Evolutionary conservation across 2,113 vertebrate species (phyloP), one percentile per base, ranked within the genome.

Genomic region (Larimichthys polyactis): DNA sequence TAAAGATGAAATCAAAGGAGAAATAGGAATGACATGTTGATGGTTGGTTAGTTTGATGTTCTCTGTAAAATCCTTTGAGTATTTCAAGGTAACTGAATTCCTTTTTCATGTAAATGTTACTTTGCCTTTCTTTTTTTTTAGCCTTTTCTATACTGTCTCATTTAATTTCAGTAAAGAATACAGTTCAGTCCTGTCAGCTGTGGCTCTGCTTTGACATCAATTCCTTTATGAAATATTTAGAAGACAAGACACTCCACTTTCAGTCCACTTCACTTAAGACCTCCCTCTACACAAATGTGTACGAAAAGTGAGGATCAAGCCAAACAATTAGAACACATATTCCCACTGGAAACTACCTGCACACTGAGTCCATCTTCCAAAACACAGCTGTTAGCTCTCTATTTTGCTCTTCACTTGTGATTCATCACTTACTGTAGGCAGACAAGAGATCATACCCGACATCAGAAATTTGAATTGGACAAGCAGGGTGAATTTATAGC

Each of bases 361-460:
- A 60, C 29, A 54, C 9, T 58, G 22, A 22, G 27, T 20, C 5
- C 29, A 32, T 46, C 46, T 63, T 60, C 40, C 22, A 24, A 32
- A 68, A 54, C 68, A 51, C 58, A 4, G 58, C 48, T 57, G 16
- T 72, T 67, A 2, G 4, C 27, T 24, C 11, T 66, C 36, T 66
- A 10, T 57, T 72, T 54, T 19, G 11, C 43, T 63, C 40, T 64
- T 48, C 64, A 71, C 20, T 65, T 55, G 27, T 66, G 59, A 55
- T 62, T 73, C 72, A 79, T 79, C 20, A 24, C 64, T 78, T 80
- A 22, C 58, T 71, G 52, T 71, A 54, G 60, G 77, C 65, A 80
- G 52, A 65, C n/a, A 60, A 66, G 65, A 49, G 70, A 46, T 27
- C 24, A 44, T 46, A 44, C 20, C 55, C 24, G 29, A 75, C 46